These are phyloP conservation scores for Nematolebias whitei DNA, from an alignment of 2,113 vertebrate species.

Conservation along the genomic window DNA sequence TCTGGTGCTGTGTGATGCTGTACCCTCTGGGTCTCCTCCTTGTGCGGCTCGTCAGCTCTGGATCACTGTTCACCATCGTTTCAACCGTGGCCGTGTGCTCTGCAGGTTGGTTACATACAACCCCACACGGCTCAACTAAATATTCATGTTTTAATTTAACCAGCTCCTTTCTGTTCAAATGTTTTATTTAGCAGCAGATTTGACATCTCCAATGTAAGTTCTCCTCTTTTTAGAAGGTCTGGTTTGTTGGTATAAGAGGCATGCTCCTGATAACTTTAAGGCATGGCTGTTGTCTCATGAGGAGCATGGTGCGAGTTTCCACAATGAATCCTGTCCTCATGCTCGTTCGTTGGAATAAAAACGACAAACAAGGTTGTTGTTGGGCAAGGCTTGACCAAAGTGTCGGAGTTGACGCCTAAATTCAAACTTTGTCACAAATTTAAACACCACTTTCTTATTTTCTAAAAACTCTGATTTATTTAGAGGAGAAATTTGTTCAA, in stretches of 20 bases:
- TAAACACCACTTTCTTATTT: not conserved
- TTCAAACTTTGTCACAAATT: constrained; percentile 3
- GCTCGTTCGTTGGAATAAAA: not conserved
- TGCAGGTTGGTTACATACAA: constrained; percentile 84
- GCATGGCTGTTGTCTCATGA: constrained; percentile 23
- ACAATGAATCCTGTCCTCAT: constrained; percentile 19
- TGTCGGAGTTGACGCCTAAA: not conserved
- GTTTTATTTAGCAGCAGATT: constrained; percentile 58
- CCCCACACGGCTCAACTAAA: not conserved
- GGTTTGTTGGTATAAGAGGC: constrained; percentile 20
- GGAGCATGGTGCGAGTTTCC: constrained; percentile 32
- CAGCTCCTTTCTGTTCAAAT: constrained; percentile 54
- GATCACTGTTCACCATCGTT: constrained; percentile 85
- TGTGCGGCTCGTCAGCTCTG: constrained; percentile 82
- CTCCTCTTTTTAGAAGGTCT: constrained; percentile 24
- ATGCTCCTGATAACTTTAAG: constrained; percentile 27
- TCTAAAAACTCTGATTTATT: not conserved
- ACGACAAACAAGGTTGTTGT: not conserved
- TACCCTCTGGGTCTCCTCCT: constrained; percentile 87
- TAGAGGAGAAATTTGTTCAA: not conserved
- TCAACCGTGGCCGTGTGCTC: constrained; percentile 82
- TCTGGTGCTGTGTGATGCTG: constrained; percentile 89
- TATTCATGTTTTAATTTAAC: constrained; percentile 38
- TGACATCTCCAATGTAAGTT: constrained; percentile 58
- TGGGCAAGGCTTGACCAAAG: too few relatives aligned